Base-by-base conservation (phyloP, 2,888 invertebrate species). In the Iphiclides podalirius region DNA sequence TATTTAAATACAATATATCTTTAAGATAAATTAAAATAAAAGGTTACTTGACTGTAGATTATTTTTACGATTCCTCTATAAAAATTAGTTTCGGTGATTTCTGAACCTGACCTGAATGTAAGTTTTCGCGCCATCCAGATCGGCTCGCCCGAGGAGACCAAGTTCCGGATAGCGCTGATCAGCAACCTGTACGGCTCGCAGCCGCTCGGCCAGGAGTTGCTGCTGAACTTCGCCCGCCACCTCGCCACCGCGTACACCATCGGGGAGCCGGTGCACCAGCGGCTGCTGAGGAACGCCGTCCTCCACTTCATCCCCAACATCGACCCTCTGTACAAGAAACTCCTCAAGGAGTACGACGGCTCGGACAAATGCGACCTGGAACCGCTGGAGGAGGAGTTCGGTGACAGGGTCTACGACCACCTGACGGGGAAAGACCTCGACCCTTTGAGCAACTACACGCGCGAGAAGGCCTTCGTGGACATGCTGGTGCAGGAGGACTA, bases 171-270 rank as follows among this genome's bases (percentile, higher is more conserved):
- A 11, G 93, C 94, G 0, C 75, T 98, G n/a, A 82, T 96, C 17
- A 97, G 97, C 53, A 96, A 96, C 44, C 75, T 96, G 42, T 95
- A 93, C 70, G 94, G 92, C 0, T 92, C 94, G 0, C 94, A 97
- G 67, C 95, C 96, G 0, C 83, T 95, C 11, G 96, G 97, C 0
- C 92, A 97, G 45, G 98, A 98, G 78, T 88, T 98, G 52, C 80
- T 94, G 0, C 67, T 97, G 0, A 93, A 97, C 75, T 90, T 98
- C 60, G 94, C 95, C 0, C 91, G 95, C 0, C 97, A 98, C 80
- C 79, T 98, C 13, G 77, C 94, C 15, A 92, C 90, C 44, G 96
- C 95, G 0, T 92, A 94, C 69, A 81, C 89, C 36, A 87, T 92
- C 44, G 92, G 92, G 16, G 93, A 96, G 63, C 92, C 93, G 0